These are phyloP conservation scores for Euschistus heros DNA, from an alignment of 1,140 invertebrate species.

Conservation along the genomic window DNA sequence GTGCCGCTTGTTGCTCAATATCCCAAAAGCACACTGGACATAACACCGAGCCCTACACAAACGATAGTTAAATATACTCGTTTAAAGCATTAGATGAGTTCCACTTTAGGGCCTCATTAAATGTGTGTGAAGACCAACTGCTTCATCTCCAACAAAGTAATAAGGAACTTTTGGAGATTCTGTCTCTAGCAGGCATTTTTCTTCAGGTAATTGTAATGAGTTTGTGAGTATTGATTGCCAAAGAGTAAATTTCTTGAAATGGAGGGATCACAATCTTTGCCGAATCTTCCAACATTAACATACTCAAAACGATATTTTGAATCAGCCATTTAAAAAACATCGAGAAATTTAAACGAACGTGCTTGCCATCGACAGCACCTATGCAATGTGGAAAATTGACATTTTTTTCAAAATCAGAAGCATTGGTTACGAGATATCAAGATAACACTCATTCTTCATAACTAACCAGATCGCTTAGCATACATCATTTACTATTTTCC, in stretches of 20 bases:
- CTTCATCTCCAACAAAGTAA: too few species aligned
- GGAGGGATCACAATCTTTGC: too few species aligned
- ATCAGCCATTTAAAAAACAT: constrained; percentile 35
- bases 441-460: constrained; percentile 22
- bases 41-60: too few species aligned
- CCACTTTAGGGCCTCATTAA: constrained; percentile 35
- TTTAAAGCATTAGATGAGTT: constrained; percentile 27
- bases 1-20: constrained; percentile 25
- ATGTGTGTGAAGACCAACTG: constrained; percentile 32
- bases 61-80: constrained; percentile 36
- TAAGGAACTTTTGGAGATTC: too few species aligned
- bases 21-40: constrained; percentile 33
- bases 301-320: too few species aligned
- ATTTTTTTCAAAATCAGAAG: constrained; percentile 31
- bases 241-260: constrained; percentile 30
- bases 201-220: too few species aligned
- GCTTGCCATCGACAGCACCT: constrained; percentile 38
- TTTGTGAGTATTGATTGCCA: constrained; percentile 27
- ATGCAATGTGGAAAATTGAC: constrained; percentile 39
- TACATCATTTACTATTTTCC: constrained; percentile 28
- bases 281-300: constrained; percentile 36
- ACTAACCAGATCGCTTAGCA: constrained; percentile 28
- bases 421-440: constrained; percentile 30
- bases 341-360: constrained; percentile 32
- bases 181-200: too few species aligned